Percentiles rank a stretch among this genome's conserved stretches.
Conservation (phyloP, 2,113 vertebrate species). For the Drymodes brunneopygia region DNA sequence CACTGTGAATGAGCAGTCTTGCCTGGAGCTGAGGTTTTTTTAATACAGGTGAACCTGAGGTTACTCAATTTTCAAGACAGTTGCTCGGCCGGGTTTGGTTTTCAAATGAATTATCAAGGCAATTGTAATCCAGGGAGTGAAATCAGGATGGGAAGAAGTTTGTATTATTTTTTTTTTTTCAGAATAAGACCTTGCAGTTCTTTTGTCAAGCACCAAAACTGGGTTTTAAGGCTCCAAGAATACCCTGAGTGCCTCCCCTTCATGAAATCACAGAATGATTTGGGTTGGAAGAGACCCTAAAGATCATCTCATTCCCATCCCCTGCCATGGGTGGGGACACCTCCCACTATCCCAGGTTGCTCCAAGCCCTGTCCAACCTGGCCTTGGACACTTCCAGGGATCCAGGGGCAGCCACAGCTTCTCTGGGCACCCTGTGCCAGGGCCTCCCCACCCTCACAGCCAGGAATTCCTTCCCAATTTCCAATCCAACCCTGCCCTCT, state of each 20-base stretch:
- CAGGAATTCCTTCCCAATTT: fast-evolving
- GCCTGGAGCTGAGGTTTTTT: constrained; percentile 29
- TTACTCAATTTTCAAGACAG: constrained; percentile 35
- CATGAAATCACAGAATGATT: background rate
- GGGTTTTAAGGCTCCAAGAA: background rate
- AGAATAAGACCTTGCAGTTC: background rate
- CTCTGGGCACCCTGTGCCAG: fast-evolving
- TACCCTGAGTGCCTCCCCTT: background rate
- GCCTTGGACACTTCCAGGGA: background rate
- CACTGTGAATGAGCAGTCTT: background rate
- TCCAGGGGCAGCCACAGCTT: background rate
- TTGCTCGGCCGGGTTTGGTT: background rate
- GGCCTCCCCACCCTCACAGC: fast-evolving
- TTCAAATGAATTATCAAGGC: background rate
- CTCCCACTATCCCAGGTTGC: fast-evolving
- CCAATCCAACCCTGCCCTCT: background rate
- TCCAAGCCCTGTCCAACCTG: fast-evolving
- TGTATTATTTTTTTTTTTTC: background rate
- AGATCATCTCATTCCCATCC: fast-evolving
- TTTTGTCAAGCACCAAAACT: background rate
- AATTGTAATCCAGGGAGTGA: background rate
- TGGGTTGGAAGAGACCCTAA: background rate
- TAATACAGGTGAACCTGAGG: constrained; percentile 39
- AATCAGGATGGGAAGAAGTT: background rate
- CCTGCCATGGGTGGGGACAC: background rate